These are phyloP conservation scores for Octomys mimax DNA, from an alignment of 2,797 vertebrate genomes.

Conservation along the genomic window DNA sequence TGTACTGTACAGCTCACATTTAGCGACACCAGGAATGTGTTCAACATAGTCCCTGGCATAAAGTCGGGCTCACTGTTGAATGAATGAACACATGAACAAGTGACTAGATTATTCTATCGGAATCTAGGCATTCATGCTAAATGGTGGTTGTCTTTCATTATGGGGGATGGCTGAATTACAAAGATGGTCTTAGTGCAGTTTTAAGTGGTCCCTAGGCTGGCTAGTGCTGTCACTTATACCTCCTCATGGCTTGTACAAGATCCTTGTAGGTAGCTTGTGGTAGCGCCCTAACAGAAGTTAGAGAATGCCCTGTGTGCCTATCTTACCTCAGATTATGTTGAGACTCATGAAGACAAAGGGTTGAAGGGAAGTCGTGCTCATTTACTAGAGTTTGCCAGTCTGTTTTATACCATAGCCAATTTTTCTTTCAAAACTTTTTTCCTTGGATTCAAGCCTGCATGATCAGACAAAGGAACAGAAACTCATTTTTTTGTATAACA, in stretches of 20 bases:
- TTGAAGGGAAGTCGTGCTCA: not conserved
- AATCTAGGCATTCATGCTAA: not conserved
- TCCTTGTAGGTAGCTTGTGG: not conserved
- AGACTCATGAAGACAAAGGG: not conserved
- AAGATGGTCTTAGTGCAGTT: not conserved
- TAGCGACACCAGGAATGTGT: not conserved
- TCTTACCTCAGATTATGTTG: not conserved
- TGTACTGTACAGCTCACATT: not conserved
- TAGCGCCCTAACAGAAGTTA: not conserved
- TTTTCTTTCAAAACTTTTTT: conserved; percentile 64
- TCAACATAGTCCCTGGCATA: not conserved
- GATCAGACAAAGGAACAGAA: conserved; percentile 47
- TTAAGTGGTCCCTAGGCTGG: not conserved
- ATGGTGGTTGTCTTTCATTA: not conserved
- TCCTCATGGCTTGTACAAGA: not conserved
- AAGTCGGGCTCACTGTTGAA: not conserved
- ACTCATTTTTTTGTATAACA: not conserved
- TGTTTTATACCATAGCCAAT: not conserved
- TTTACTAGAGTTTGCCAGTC: conserved; percentile 54
- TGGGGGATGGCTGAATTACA: not conserved
- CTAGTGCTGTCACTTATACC: not conserved
- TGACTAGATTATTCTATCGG: not conserved
- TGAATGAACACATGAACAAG: not conserved
- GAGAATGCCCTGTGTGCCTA: no score
- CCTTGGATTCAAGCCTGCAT: not conserved